Conservation (phyloP, 2,113 vertebrate genomes). For the Pelmatolapia mariae region DNA sequence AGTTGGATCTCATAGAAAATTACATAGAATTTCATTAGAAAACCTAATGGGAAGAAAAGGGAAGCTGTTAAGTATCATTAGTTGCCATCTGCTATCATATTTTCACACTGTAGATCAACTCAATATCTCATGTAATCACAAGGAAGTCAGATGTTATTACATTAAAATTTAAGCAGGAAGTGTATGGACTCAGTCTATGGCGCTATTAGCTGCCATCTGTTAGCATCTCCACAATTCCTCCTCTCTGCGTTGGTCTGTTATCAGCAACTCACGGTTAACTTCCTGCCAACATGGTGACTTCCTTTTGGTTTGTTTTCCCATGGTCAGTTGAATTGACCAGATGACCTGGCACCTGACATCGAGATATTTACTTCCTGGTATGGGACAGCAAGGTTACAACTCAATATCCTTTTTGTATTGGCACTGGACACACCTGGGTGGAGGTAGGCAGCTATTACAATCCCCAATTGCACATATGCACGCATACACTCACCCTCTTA, state of each 20-base stretch:
- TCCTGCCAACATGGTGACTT: slow-evolving; percentile 21
- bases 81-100: slow-evolving; percentile 39
- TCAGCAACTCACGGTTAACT: background rate
- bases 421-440: slow-evolving; percentile 30
- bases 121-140: slow-evolving; percentile 48
- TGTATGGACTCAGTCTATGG: slow-evolving; percentile 22
- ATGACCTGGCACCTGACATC: slow-evolving; percentile 19
- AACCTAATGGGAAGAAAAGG: slow-evolving; percentile 3
- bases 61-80: slow-evolving; percentile 39
- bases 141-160: slow-evolving; percentile 50
- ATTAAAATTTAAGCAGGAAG: slow-evolving; percentile 52
- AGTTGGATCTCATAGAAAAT: background rate
- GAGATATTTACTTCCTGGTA: slow-evolving; percentile 40
- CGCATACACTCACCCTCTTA: background rate
- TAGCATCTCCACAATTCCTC: slow-evolving; percentile 8
- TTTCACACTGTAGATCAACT: slow-evolving; percentile 20
- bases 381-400: slow-evolving; percentile 20
- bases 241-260: background rate
- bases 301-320: slow-evolving; percentile 14
- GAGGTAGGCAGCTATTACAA: slow-evolving; percentile 4
- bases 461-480: background rate
- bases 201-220: slow-evolving; percentile 53
- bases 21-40: background rate
- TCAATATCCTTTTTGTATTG: slow-evolving; percentile 37
- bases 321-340: slow-evolving; percentile 21